Percentiles rank a stretch among this genome's conserved stretches.
Evolutionary conservation across 2,113 vertebrate genomes (phyloP).

Genomic region (Arizona elegans): DNA sequence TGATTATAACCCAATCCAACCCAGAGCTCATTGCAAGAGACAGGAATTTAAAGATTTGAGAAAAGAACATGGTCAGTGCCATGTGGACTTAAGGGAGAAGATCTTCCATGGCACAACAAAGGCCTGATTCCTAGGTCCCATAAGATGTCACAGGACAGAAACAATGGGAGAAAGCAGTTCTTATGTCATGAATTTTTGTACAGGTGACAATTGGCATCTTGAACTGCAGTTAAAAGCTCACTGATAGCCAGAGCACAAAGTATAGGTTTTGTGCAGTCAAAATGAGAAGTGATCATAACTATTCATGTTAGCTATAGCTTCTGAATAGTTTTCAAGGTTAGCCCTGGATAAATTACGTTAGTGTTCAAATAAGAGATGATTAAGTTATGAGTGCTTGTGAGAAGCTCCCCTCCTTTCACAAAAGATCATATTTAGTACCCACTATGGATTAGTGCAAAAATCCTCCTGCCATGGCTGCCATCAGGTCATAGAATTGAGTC

Average conservation of each 20-base stretch:
- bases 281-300: not conserved
- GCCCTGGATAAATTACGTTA: not conserved
- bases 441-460: not conserved
- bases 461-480: too few species aligned
- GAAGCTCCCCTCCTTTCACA: not conserved
- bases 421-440: not conserved
- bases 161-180: not conserved
- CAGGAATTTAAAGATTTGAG: not conserved
- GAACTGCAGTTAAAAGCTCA: not conserved
- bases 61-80: not conserved
- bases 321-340: not conserved
- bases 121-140: not conserved
- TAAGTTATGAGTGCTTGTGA: not conserved
- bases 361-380: not conserved
- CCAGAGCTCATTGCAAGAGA: not conserved
- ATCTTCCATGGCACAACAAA: not conserved
- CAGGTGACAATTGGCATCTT: not conserved
- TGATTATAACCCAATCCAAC: not conserved
- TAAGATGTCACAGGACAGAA: not conserved
- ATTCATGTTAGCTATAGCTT: not conserved
- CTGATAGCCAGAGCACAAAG: not conserved
- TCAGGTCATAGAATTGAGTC: too few species aligned
- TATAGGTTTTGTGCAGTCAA: not conserved
- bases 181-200: not conserved
- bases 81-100: not conserved